These are phyloP conservation scores for Punctoribates punctum DNA, from an alignment of 2,888 invertebrate species.

Conservation along the genomic window DNA sequence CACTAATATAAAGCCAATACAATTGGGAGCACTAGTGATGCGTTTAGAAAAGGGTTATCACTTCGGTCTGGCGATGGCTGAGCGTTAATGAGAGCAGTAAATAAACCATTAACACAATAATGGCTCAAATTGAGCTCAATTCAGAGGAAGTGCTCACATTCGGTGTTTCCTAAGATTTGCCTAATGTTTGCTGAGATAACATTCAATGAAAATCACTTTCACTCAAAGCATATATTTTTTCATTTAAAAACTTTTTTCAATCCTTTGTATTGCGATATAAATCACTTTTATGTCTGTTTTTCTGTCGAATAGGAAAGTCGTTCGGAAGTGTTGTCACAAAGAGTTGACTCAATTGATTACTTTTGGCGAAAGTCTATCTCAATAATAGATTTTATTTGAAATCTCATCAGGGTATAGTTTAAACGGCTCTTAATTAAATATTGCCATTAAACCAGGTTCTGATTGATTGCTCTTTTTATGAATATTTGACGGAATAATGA, in stretches of 20 bases:
- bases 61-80: not conserved
- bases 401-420: too few species aligned
- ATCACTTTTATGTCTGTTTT: not conserved
- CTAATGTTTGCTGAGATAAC: constrained; percentile 2
- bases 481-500: too few species aligned
- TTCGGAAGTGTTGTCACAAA: too few species aligned
- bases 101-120: not conserved
- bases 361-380: too few species aligned
- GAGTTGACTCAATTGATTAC: too few species aligned
- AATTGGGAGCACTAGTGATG: constrained; percentile 10
- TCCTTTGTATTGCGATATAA: not conserved
- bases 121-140: not conserved
- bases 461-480: too few species aligned
- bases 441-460: too few species aligned
- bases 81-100: constrained; percentile 11
- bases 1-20: constrained; percentile 25
- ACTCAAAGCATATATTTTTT: not conserved
- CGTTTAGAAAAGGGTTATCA: constrained; percentile 17
- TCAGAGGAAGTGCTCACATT: constrained; percentile 15
- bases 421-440: too few species aligned
- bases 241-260: not conserved
- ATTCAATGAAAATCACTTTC: not conserved
- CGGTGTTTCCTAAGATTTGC: constrained; percentile 24
- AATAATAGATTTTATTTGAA: too few species aligned
- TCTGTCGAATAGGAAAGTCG: too few species aligned